These are phyloP conservation scores for Drosophila sordidula DNA, from an alignment of 2,888 invertebrate genomes.

Conservation along the genomic window DNA sequence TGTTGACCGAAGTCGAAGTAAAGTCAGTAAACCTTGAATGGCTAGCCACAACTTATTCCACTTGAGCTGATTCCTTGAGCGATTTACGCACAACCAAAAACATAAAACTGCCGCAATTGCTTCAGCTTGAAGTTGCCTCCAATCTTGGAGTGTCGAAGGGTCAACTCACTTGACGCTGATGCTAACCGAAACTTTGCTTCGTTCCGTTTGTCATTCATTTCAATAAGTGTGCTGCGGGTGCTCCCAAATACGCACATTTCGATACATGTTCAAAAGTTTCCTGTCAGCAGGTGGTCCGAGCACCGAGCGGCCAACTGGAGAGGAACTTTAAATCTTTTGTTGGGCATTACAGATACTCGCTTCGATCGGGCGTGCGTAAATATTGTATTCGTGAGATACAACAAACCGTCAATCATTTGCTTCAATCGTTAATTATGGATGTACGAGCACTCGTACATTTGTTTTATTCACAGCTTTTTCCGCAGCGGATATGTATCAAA, in stretches of 20 bases:
- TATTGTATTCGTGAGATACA: constrained; percentile 54
- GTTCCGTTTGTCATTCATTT: constrained; percentile 57
- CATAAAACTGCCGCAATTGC: constrained; percentile 79
- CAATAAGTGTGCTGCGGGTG: constrained; percentile 1
- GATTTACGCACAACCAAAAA: constrained; percentile 80
- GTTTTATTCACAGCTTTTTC: constrained; percentile 36
- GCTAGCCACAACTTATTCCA: constrained; percentile 77
- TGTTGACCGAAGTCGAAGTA: constrained; percentile 66
- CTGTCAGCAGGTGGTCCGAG: constrained; percentile 82
- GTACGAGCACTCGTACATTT: constrained; percentile 43
- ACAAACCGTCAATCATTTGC: constrained; percentile 81
- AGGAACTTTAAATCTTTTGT: constrained; percentile 72
- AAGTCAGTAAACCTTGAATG: constrained; percentile 56
- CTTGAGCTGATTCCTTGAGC: constrained; percentile 80
- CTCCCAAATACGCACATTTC: constrained; percentile 3
- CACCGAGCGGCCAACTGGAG: constrained; percentile 33
- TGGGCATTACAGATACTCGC: constrained; percentile 9
- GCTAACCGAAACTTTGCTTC: constrained; percentile 23
- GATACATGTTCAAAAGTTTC: constrained; percentile 63
- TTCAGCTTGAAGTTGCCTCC: constrained; percentile 29
- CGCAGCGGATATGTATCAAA: constrained; percentile 80
- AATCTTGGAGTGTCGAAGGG: background rate
- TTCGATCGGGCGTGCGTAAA: constrained; percentile 39
- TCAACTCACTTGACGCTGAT: constrained; percentile 21
- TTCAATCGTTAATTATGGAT: constrained; percentile 74